Evolutionary conservation across 2,797 vertebrate genomes (phyloP), one percentile per base, ranked within the genome.

Genomic region (Micrastur ruficollis): DNA sequence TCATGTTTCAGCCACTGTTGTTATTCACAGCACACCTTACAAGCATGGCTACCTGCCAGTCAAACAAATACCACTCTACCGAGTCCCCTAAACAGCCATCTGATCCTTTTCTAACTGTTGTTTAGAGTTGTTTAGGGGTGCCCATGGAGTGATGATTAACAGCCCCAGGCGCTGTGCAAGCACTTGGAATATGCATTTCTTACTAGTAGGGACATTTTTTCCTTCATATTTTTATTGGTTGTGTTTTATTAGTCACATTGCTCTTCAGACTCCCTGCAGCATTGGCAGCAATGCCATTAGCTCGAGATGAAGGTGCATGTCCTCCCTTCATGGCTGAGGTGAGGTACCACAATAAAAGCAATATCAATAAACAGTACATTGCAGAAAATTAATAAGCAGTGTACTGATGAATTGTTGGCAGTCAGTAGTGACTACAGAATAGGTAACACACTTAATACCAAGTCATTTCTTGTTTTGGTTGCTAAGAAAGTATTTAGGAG

Each of bases 221-320:
- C 95, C 87, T 93, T 94, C 91, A 93, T 92, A 89, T 85, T 93
- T 96, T 96, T 95, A 96, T 97, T 80, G 89, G 85, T 65, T 83
- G 36, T 95, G 91, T 95, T 91, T 91, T 95, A 94, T 97, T 90
- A 92, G 94, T 81, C 86, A 72, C 90, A 78, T 96, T 91, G 86
- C 80, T 93, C 88, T 95, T 95, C 94, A 95, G 93, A 89, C 90
- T 97, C 95, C 97, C 96, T 90, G 95, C 94, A 95, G 95, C 97
- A 96, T 79, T 87, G 89, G 93, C 90, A 83, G 92, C 91, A 83
- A 62, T 66, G 74, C 93, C 95, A 93, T 95, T 96, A 93, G 87
- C 86, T 82, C 2, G n/a, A 95, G 89, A 76, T 95, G 93, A 94
- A 95, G 79, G 90, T 85, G 52, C 47, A 9, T 91, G 56, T 97